Evolutionary conservation across 2,113 vertebrate species (phyloP).

Genomic region (Solea solea): DNA sequence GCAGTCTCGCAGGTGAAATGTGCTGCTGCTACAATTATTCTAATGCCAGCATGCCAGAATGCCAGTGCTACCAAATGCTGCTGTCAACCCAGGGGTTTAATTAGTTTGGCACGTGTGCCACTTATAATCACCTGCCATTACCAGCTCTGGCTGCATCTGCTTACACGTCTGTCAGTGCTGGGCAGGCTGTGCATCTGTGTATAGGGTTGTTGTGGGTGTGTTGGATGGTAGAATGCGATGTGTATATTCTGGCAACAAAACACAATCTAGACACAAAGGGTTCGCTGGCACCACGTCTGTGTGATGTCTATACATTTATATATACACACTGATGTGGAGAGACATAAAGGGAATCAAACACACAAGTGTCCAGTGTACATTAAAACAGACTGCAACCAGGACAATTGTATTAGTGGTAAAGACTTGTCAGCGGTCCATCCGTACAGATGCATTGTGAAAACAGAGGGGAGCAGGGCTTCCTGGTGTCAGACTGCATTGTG

Average conservation of each 20-base stretch:
- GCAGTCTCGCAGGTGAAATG: conserved; percentile 82
- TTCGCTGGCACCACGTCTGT: conserved; percentile 2
- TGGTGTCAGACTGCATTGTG: conserved; percentile 79
- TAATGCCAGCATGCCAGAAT: conserved; percentile 88
- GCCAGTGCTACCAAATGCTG: conserved; percentile 90
- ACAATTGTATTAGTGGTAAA: conserved; percentile 41
- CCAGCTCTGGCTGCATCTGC: conserved; percentile 91
- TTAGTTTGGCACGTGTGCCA: conserved; percentile 93
- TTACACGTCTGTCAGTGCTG: conserved; percentile 91
- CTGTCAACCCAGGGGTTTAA: conserved; percentile 95
- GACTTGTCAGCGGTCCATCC: conserved; percentile 57
- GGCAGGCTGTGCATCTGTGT: conserved; percentile 66
- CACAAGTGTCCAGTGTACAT: conserved; percentile 19
- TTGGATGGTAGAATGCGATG: conserved; percentile 22
- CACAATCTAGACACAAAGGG: conserved; percentile 44
- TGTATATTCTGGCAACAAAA: conserved; percentile 47
- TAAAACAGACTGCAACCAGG: conserved; percentile 19
- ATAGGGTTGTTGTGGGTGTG: conserved; percentile 40
- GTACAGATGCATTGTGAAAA: conserved; percentile 55
- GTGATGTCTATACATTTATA: conserved; percentile 2
- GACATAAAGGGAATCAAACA: conserved; percentile 21
- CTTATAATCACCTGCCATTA: conserved; percentile 99
- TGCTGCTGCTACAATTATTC: conserved; percentile 85
- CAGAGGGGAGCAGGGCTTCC: conserved; percentile 63
- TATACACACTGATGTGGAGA: neutral